Conservation (phyloP, 2,113 vertebrate species). For the Aphyosemion australe region DNA sequence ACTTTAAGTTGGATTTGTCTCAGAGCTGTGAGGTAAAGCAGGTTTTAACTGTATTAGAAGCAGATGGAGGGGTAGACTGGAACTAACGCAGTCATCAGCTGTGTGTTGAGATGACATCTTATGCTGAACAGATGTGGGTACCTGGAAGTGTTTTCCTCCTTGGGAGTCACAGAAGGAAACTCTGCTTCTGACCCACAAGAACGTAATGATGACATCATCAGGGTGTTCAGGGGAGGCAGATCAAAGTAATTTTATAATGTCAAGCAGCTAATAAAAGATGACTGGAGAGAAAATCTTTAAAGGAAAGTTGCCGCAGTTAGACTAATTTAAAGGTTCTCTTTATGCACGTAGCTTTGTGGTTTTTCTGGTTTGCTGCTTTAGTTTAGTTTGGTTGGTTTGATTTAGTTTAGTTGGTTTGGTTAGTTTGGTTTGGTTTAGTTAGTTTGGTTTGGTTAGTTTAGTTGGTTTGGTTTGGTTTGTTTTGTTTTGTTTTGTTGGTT, state of each 20-base stretch:
- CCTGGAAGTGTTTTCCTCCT: constrained; percentile 10
- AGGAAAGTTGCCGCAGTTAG: constrained; percentile 16
- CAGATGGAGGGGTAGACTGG: background rate
- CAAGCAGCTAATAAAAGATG: constrained; percentile 54
- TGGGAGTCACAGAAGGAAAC: constrained; percentile 30
- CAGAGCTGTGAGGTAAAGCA: background rate
- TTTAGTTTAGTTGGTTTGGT: no score
- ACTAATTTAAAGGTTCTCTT: no score
- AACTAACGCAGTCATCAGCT: background rate
- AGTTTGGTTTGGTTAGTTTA: no score
- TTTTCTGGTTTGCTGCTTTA: no score
- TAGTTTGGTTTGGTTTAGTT: no score
- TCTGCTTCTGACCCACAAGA: constrained; percentile 38
- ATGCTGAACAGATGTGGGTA: constrained; percentile 17
- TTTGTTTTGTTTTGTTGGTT: no score
- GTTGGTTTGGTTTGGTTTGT: no score
- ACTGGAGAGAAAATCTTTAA: constrained; percentile 40
- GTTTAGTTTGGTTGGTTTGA: no score
- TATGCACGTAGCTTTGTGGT: no score
- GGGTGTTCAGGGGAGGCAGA: constrained; percentile 7
- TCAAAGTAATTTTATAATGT: constrained; percentile 65
- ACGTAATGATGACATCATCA: constrained; percentile 36
- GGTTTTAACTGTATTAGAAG: background rate
- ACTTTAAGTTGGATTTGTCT: background rate
- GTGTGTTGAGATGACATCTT: background rate